Evolutionary conservation across 2,888 invertebrate species (phyloP).

Genomic region (Stegophylla sp.): DNA sequence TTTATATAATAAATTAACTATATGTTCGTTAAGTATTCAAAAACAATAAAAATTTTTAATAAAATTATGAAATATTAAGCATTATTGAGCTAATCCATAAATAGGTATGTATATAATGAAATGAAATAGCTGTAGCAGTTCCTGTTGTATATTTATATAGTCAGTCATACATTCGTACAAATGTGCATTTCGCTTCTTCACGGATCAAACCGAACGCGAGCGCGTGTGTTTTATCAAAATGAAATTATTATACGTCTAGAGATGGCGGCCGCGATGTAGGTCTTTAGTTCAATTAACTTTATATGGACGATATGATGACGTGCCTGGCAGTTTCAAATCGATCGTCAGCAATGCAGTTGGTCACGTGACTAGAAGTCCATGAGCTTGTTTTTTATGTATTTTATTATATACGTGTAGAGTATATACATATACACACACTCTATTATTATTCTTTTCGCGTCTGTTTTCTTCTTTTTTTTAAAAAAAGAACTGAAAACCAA

Average conservation of each 20-base stretch:
- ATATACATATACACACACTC: neutral
- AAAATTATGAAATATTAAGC: no score
- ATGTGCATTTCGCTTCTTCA: conserved; percentile 8
- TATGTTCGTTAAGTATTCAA: no score
- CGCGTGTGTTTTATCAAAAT: conserved; percentile 39
- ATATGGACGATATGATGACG: conserved; percentile 57
- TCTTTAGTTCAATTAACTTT: conserved; percentile 59
- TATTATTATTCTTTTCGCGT: conserved; percentile 53
- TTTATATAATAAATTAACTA: no score
- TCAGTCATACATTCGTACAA: no score
- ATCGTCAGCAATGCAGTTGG: conserved; percentile 57
- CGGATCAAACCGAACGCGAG: neutral
- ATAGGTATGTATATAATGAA: no score
- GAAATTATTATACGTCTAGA: conserved; percentile 48
- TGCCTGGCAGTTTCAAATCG: conserved; percentile 52
- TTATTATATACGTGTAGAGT: neutral
- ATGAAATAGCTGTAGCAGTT: no score
- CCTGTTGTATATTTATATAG: no score
- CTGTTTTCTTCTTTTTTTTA: conserved; percentile 28
- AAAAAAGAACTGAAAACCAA: conserved; percentile 35
- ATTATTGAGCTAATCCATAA: no score
- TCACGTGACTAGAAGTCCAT: conserved; percentile 58
- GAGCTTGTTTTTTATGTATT: conserved; percentile 49
- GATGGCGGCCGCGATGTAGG: conserved; percentile 54
- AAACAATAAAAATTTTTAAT: no score